A percentile compares a stretch with the other conserved stretches of the same genome.
Evolutionary conservation across 2,888 invertebrate genomes (phyloP).

Genomic region (Parochlus steinenii): DNA sequence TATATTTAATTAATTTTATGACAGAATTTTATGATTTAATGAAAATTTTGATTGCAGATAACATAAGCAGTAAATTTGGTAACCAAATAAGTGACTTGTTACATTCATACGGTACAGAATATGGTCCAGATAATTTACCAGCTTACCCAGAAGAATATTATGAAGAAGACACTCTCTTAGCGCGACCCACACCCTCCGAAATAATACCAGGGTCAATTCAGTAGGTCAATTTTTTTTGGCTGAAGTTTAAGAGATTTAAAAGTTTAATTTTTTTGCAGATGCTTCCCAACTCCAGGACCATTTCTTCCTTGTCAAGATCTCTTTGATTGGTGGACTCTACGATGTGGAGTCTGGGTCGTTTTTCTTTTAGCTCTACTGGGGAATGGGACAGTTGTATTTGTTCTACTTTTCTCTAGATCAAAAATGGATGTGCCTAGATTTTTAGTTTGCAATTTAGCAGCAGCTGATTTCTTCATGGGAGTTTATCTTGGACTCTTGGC

Average conservation of each 20-base stretch:
- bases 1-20: neutral
- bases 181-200: conserved; percentile 19
- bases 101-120: conserved; percentile 52
- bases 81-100: conserved; percentile 50
- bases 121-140: conserved; percentile 50
- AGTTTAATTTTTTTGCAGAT: conserved; percentile 47
- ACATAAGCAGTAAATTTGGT: conserved; percentile 54
- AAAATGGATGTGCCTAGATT: conserved; percentile 95
- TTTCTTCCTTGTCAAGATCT: conserved; percentile 91
- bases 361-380: conserved; percentile 90
- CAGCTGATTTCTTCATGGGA: conserved; percentile 96
- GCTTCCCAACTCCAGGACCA: conserved; percentile 76
- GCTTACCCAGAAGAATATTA: conserved; percentile 57
- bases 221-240: too few species aligned
- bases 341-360: conserved; percentile 95
- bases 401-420: conserved; percentile 74
- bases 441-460: conserved; percentile 89
- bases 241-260: conserved; percentile 20
- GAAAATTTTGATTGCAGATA: too few species aligned
- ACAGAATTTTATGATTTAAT: too few species aligned
- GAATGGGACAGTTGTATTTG: conserved; percentile 89
- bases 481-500: conserved; percentile 86
- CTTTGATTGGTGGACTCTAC: conserved; percentile 94
- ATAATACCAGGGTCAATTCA: conserved; percentile 24
- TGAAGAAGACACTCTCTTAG: conserved; percentile 36